Evolutionary conservation across 2,113 vertebrate species (phyloP).

Genomic region (Euleptes europaea): DNA sequence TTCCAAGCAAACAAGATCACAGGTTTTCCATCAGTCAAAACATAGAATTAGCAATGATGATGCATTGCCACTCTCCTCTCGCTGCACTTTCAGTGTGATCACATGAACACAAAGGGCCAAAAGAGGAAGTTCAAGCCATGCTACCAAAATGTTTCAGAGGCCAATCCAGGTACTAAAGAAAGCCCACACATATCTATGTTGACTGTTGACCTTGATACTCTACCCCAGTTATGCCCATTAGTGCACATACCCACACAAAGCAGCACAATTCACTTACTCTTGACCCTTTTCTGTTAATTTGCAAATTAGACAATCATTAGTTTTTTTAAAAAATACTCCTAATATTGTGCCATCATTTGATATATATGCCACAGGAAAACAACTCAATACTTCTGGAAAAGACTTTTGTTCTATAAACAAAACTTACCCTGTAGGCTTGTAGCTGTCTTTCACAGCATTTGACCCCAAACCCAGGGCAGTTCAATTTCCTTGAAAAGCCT

Average conservation of each 20-base stretch:
- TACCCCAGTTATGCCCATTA: not conserved
- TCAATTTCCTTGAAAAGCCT: no score
- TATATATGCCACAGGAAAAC: not conserved
- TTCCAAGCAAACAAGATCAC: not conserved
- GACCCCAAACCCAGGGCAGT: not conserved
- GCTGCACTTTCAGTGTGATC: not conserved
- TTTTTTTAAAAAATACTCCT: no score
- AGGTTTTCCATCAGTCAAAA: not conserved
- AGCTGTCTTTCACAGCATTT: not conserved
- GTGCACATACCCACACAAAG: not conserved
- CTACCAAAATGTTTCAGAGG: not conserved
- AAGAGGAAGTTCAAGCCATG: not conserved
- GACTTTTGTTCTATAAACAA: not conserved
- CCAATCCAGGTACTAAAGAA: not conserved
- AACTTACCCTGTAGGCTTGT: no score
- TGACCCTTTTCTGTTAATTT: not conserved
- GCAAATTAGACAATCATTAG: not conserved
- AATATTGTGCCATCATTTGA: not conserved
- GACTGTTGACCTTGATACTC: not conserved
- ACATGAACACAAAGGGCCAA: not conserved
- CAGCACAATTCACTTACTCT: not conserved
- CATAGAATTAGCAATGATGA: not conserved
- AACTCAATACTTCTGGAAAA: not conserved
- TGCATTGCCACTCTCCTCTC: not conserved
- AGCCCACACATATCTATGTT: not conserved